Percentiles rank a stretch among this genome's conserved stretches.
Evolutionary conservation across 2,113 vertebrate species (phyloP).

Genomic region (Cryptotis parvus): DNA sequence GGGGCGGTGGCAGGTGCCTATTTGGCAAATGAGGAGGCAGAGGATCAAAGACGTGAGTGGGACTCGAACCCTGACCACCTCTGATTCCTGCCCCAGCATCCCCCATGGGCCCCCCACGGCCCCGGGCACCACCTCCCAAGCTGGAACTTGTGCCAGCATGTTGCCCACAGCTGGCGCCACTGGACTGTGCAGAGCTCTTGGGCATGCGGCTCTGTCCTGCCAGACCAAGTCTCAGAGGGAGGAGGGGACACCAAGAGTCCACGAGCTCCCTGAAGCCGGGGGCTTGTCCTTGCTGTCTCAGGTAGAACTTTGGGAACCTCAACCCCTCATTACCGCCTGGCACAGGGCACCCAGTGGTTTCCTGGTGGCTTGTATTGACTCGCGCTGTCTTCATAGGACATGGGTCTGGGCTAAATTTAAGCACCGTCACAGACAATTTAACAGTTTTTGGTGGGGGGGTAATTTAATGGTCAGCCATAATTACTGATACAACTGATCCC

Average conservation of each 20-base stretch:
- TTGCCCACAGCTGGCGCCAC: not conserved
- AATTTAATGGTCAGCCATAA: constrained; percentile 91
- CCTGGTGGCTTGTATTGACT: constrained; percentile 86
- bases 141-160: not conserved
- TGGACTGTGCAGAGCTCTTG: not conserved
- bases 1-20: not conserved
- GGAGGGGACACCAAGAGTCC: not conserved
- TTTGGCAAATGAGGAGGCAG: not conserved
- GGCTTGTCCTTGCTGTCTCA: constrained; percentile 74
- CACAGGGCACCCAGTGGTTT: constrained; percentile 80
- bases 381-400: constrained; percentile 77
- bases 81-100: too few relatives aligned
- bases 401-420: constrained; percentile 88
- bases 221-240: not conserved
- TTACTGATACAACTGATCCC: constrained; percentile 86
- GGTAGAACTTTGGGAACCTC: constrained; percentile 79
- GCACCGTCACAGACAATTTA: constrained; percentile 85
- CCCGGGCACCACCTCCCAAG: too few relatives aligned
- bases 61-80: too few relatives aligned
- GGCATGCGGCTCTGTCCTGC: not conserved
- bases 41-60: not conserved
- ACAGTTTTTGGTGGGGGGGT: constrained; percentile 75
- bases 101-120: too few relatives aligned
- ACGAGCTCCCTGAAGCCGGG: constrained; percentile 7
- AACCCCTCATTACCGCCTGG: constrained; percentile 85